A percentile compares a stretch with the other conserved stretches of the same genome.
phyloP scores from a whole-genome alignment of 2,797 vertebrate genomes.

The Bovichtus diacanthus region DNA sequence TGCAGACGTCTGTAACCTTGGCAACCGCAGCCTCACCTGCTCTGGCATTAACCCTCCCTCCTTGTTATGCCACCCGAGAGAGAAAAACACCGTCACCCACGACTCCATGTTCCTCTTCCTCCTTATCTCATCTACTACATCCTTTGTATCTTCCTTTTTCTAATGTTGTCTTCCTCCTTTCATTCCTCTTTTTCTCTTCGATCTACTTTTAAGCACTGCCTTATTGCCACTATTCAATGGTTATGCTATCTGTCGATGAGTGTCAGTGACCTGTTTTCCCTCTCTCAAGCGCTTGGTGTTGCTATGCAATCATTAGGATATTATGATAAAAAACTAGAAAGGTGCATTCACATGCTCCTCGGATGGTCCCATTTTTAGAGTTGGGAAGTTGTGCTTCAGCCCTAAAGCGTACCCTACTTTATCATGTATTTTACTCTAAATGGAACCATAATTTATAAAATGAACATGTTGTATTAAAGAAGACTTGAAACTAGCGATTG shows the following conservation, averaged over 20 bases:
- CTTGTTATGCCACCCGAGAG: constrained; percentile 28
- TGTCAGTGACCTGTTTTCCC: neutral
- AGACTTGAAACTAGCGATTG: too few species aligned
- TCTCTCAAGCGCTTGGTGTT: too few species aligned
- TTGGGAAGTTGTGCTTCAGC: too few species aligned
- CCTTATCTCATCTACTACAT: neutral
- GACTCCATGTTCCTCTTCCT: constrained; percentile 4
- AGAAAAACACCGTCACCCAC: constrained; percentile 28
- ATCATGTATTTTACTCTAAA: too few species aligned
- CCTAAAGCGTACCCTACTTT: too few species aligned
- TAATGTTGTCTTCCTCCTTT: neutral
- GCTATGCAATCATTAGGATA: neutral
- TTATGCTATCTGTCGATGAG: neutral
- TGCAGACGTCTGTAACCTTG: constrained; percentile 75
- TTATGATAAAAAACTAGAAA: neutral
- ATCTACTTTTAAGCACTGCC: neutral
- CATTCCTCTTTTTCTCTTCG: neutral
- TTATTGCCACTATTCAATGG: neutral
- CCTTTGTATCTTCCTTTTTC: neutral
- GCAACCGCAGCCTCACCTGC: constrained; percentile 76
- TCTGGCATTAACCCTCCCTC: constrained; percentile 34
- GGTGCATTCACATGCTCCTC: too few species aligned
- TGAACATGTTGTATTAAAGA: too few species aligned
- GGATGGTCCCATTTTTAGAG: too few species aligned
- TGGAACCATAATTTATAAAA: too few species aligned